Base-by-base conservation (phyloP, 2,113 vertebrate species). In the Amphiprion percula region DNA sequence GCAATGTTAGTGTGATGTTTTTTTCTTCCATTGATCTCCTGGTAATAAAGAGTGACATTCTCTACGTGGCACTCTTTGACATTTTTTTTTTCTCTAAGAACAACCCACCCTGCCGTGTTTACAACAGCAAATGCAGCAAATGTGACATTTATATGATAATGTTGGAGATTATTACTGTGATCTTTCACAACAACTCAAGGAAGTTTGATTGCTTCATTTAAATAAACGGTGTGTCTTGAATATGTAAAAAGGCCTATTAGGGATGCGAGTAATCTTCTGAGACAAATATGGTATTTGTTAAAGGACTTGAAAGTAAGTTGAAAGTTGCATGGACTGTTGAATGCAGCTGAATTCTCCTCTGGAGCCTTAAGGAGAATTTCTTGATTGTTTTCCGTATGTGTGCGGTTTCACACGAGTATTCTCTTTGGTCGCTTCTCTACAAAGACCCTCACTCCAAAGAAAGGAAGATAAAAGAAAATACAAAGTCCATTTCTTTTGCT, bases 191-290 rank as follows among this genome's bases (percentile, higher is more conserved):
- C 77, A 82, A 61, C 52, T 72, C 58, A 10, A 62, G 77, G 14
- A 77, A 76, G 60, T 84, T 78, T 91, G 83, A 91, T 86, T 85
- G 74, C 83, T 79, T 85, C 79, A 76, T 84, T 86, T 84, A 69
- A 86, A 88, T 91, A 44, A 69, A 73, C 21, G 14, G 11, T 59
- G 53, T 6, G 8, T 33, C 26, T 55, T 82, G 77, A 87, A 87
- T 88, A 71, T 72, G 73, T 82, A 66, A 81, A 66, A 79, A 66
- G 5, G 67, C 0, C 10, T 5, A 69, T 85, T 77, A 47, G 46
- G 54, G 41, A 66, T 54, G 30, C 28, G 26, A 30, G 65, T 46
- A 39, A 76, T 83, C 81, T 83, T 54, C 49, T 1, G 68, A 84
- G 80, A 84, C 68, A 70, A 83, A 79, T 37, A 65, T n/a, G 3